Evolutionary conservation across 1,140 invertebrate genomes (phyloP).

Genomic region (Steinernema feltiae): DNA sequence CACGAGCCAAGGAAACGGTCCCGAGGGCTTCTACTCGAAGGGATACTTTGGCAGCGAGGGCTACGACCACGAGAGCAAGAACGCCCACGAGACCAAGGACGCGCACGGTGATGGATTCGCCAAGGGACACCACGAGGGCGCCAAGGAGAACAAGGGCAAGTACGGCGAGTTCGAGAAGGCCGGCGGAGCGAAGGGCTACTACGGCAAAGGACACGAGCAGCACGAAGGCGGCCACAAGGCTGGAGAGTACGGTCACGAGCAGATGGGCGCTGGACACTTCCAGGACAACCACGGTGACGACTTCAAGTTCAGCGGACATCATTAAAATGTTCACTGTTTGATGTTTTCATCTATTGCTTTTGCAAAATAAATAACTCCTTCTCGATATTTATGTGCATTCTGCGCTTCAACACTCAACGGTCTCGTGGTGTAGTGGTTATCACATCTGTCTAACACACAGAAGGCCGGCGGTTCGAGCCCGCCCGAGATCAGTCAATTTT

Average conservation of each 20-base stretch:
- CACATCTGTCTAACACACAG: conserved; percentile 33
- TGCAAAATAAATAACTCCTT: no score
- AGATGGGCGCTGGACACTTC: not conserved
- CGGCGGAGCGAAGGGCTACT: not conserved
- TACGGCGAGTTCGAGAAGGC: conserved; percentile 20
- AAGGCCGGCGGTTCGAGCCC: conserved; percentile 31
- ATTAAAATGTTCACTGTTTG: not conserved
- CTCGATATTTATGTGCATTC: no score
- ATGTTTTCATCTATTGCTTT: no score
- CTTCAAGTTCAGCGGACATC: not conserved
- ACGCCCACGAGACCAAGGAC: conserved; percentile 25
- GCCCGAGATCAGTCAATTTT: conserved; percentile 31
- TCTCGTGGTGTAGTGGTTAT: no score
- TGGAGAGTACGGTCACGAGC: not conserved
- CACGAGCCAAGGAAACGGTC: conserved; percentile 31
- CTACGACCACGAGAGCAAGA: conserved; percentile 28
- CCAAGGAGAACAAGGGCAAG: conserved; percentile 16
- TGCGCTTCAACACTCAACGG: no score
- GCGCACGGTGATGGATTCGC: conserved; percentile 30
- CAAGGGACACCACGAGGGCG: conserved; percentile 25
- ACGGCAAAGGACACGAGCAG: conserved; percentile 19
- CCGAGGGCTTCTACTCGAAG: conserved; percentile 31
- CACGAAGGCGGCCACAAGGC: conserved; percentile 18
- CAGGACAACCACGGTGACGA: not conserved
- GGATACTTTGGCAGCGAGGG: conserved; percentile 35